Percentiles rank a stretch among this genome's conserved stretches.
phyloP scores from a whole-genome alignment of 2,113 vertebrate species.

The Planiliza haematocheilus region DNA sequence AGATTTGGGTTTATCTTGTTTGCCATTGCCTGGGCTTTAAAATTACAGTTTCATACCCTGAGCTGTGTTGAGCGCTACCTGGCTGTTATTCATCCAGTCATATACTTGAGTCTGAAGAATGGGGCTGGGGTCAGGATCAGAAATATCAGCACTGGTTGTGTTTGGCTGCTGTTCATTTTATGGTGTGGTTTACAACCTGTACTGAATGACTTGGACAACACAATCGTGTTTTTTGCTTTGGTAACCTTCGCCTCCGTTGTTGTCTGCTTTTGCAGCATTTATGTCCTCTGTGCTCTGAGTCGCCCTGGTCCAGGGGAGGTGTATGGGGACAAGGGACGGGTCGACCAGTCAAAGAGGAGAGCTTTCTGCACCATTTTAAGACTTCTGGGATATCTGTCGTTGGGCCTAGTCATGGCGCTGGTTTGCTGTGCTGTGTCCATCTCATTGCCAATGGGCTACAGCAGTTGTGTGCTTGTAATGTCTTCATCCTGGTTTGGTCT shows the following conservation, averaged over 20 bases:
- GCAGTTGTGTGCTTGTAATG: rapidly evolving
- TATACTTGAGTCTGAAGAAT: slow-evolving; percentile 10
- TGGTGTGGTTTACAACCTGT: neutral
- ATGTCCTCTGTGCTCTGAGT: too few relatives aligned
- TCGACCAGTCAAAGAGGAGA: slow-evolving; percentile 32
- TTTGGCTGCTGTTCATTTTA: neutral
- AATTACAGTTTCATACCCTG: neutral
- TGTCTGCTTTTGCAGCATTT: slow-evolving; percentile 33
- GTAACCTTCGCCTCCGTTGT: neutral
- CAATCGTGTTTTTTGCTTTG: neutral
- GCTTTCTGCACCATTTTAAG: slow-evolving; percentile 25
- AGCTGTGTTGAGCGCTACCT: slow-evolving; percentile 36
- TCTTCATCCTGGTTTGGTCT: rapidly evolving
- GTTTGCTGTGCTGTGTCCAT: neutral
- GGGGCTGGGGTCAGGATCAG: rapidly evolving
- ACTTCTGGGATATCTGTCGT: slow-evolving; percentile 3
- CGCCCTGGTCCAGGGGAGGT: slow-evolving; percentile 26
- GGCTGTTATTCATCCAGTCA: slow-evolving; percentile 27
- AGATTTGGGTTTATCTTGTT: neutral
- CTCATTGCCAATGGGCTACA: neutral
- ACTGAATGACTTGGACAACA: neutral
- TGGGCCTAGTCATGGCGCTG: neutral
- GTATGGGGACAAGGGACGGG: rapidly evolving
- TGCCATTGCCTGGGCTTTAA: neutral
- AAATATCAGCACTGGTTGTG: neutral